These are phyloP conservation scores for Dermochelys coriacea DNA, from an alignment of 2,797 vertebrate species.

Conservation along the genomic window DNA sequence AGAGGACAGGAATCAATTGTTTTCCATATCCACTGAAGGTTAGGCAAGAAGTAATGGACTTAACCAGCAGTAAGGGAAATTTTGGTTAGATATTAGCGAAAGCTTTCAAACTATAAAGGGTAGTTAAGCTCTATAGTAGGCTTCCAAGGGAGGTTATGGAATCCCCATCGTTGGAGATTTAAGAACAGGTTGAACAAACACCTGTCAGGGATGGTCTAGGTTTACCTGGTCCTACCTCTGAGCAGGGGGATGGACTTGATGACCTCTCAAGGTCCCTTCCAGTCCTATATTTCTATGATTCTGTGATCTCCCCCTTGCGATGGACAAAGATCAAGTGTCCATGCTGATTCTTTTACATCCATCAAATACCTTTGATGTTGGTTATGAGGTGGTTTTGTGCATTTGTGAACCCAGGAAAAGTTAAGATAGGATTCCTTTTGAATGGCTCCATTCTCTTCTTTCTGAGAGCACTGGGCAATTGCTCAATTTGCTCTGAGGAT, in stretches of 20 bases:
- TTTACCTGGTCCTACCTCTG: neutral
- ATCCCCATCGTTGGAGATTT: neutral
- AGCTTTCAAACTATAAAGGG: neutral
- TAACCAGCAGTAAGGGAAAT: neutral
- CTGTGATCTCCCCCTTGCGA: neutral
- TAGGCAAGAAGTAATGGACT: neutral
- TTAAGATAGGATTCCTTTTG: neutral
- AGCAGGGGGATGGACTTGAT: neutral
- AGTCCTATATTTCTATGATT: neutral
- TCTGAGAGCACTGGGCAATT: neutral
- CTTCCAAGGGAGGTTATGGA: neutral
- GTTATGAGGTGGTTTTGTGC: neutral
- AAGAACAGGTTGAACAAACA: neutral
- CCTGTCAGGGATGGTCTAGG: neutral
- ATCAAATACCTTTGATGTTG: neutral
- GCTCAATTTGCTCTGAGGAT: neutral
- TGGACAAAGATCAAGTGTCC: neutral
- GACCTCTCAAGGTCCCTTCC: too few relatives aligned
- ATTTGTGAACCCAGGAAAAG: slow-evolving; percentile 26
- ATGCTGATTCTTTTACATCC: neutral
- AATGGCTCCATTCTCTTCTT: neutral
- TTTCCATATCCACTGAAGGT: neutral
- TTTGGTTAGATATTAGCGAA: neutral
- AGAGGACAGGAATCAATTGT: too few relatives aligned
- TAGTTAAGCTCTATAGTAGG: neutral